Evolutionary conservation across 2,888 invertebrate species (phyloP), one percentile per base, ranked within the genome.

Genomic region (Sarcophaga rosellei): DNA sequence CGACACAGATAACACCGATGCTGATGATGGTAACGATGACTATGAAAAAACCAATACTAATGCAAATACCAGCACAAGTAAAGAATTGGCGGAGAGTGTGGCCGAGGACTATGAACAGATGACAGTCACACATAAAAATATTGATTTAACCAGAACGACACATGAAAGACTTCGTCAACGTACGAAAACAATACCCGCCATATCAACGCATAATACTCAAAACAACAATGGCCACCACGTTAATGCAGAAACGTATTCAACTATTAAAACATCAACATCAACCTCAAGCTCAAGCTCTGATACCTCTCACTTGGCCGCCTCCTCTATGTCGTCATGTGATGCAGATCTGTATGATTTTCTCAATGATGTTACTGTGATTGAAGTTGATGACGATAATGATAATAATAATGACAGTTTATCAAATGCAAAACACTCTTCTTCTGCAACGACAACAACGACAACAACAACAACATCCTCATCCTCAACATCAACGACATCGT

Each of bases 301-400:
- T 35, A 8, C 0, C 8, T 35, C 35, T 17, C 53, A 53, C 53
- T 17, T 5, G 17, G 15, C 53, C 15, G 17, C 17, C 53, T 17
- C 53, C 0, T 53, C 35, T 4, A 53, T 17, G 17, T 53, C 53
- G 2, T 15, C 87, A n/a, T 90, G 90, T 83, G 84, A 78, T 53
- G 88, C 84, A 83, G 88, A 87, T 81, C 87, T 90, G 70, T 89
- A 88, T 77, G 88, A 89, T 68, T 89, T 90, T 81, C 88, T 89
- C 63, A 88, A 88, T 35, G 89, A 88, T 72, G 89, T 87, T 72
- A 85, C 86, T 65, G 88, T 89, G 63, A 81, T 90, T 72, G 89
- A 89, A 69, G 81, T 84, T 57, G 85, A 69, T 53, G 84, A 81
- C 61, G 80, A 65, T 69, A 77, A 70, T 62, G 81, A 63, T 53